Conservation (phyloP, 2,888 invertebrate species). For the Mimachlamys varia region DNA sequence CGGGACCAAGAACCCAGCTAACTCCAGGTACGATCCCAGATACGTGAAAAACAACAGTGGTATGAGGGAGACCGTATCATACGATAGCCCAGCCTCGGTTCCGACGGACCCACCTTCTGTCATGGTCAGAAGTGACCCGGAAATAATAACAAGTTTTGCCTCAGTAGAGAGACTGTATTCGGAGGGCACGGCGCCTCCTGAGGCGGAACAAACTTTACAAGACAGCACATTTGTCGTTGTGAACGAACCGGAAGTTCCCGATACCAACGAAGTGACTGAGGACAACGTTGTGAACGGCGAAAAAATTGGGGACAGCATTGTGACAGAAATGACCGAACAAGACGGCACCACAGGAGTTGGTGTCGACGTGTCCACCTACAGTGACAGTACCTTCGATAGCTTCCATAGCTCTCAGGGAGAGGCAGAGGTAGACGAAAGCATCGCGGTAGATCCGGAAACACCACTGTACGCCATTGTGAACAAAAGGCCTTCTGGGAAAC, state of each 20-base stretch:
- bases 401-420: not conserved
- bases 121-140: not conserved
- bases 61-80: not conserved
- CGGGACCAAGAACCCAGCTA: not conserved
- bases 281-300: not conserved
- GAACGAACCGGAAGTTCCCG: not conserved
- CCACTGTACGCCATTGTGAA: not conserved
- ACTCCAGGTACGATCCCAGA: not conserved
- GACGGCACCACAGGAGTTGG: not conserved
- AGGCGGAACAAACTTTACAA: not conserved
- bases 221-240: not conserved
- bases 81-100: not conserved
- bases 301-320: not conserved
- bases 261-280: not conserved
- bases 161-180: not conserved
- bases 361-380: not conserved
- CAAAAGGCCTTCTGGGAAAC: not conserved
- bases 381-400: not conserved
- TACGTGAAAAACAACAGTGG: not conserved
- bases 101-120: not conserved
- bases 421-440: not conserved
- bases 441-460: not conserved
- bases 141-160: conserved; percentile 2
- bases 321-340: not conserved
- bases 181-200: not conserved